A percentile compares a stretch with the other conserved stretches of the same genome.
Conservation (phyloP, 37 sponge, comb jelly and placozoan genomes). For the Tethya wilhelma region DNA sequence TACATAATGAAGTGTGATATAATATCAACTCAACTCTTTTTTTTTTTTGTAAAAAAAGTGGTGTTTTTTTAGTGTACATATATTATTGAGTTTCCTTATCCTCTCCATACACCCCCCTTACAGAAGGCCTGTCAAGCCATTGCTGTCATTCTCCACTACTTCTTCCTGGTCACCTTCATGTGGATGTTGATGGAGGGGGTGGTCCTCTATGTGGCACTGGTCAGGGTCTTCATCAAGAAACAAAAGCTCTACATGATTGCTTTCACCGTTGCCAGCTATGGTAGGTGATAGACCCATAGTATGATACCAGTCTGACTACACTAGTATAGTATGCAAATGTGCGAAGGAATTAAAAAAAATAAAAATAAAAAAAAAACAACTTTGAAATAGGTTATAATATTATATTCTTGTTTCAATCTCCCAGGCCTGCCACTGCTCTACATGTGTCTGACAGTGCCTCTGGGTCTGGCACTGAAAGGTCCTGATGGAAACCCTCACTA, state of each 20-base stretch:
- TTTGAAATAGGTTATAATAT: too few relatives aligned
- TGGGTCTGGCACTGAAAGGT: conserved; percentile 29
- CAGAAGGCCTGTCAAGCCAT: conserved; percentile 35
- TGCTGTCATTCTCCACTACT: conserved; percentile 57
- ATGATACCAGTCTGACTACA: too few relatives aligned
- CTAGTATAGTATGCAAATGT: background rate
- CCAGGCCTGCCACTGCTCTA: conserved; percentile 53
- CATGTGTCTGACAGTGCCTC: conserved; percentile 42
- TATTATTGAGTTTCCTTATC: background rate
- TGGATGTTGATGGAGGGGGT: conserved; percentile 88
- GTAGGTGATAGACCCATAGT: conserved; percentile 12
- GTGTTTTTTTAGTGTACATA: background rate
- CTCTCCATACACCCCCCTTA: background rate
- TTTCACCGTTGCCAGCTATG: conserved; percentile 63
- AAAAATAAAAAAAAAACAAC: too few relatives aligned
- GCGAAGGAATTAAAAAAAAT: background rate
- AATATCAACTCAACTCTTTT: background rate
- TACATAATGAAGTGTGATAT: background rate
- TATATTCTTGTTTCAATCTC: too few relatives aligned
- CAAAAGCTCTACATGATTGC: conserved; percentile 20
- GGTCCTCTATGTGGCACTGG: conserved; percentile 59
- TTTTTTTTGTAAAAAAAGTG: background rate
- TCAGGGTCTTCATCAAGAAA: conserved; percentile 59
- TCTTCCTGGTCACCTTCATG: conserved; percentile 68
- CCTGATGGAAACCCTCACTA: conserved; percentile 14